A percentile compares a stretch with the other conserved stretches of the same genome.
phyloP scores from a whole-genome alignment of 2,888 invertebrate genomes.

The Agrotis puta region DNA sequence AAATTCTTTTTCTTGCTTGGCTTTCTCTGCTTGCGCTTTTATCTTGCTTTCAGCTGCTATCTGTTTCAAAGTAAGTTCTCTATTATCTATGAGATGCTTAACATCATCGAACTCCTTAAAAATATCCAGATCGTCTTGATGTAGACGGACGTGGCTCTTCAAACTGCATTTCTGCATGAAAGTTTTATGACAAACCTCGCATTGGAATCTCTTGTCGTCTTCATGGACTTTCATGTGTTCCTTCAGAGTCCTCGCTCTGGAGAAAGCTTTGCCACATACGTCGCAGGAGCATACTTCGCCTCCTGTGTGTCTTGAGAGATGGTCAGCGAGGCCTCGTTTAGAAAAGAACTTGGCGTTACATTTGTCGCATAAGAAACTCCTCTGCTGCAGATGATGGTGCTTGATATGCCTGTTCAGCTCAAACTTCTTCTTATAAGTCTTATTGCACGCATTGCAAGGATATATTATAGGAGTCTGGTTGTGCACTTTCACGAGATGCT shows the following conservation, averaged over 20 bases:
- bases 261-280: slow-evolving; percentile 82
- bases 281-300: slow-evolving; percentile 80
- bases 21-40: slow-evolving; percentile 77
- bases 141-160: slow-evolving; percentile 83
- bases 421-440: slow-evolving; percentile 86
- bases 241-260: slow-evolving; percentile 78
- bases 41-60: slow-evolving; percentile 85
- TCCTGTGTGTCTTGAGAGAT: slow-evolving; percentile 81
- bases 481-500: slow-evolving; percentile 84
- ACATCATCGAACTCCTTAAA: slow-evolving; percentile 89
- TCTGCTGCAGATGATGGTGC: slow-evolving; percentile 86
- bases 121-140: slow-evolving; percentile 87
- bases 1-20: slow-evolving; percentile 69
- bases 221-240: slow-evolving; percentile 85
- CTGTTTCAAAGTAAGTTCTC: slow-evolving; percentile 86
- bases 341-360: slow-evolving; percentile 87
- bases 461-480: slow-evolving; percentile 81
- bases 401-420: slow-evolving; percentile 86
- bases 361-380: slow-evolving; percentile 83
- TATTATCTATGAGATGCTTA: slow-evolving; percentile 86
- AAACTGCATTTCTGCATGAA: slow-evolving; percentile 87
- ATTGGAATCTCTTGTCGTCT: slow-evolving; percentile 82
- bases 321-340: slow-evolving; percentile 84
- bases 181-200: slow-evolving; percentile 85
- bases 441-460: slow-evolving; percentile 87